Evolutionary conservation across 2,797 vertebrate species (phyloP), one percentile per base, ranked within the genome.

Genomic region (Glossophaga mutica): DNA sequence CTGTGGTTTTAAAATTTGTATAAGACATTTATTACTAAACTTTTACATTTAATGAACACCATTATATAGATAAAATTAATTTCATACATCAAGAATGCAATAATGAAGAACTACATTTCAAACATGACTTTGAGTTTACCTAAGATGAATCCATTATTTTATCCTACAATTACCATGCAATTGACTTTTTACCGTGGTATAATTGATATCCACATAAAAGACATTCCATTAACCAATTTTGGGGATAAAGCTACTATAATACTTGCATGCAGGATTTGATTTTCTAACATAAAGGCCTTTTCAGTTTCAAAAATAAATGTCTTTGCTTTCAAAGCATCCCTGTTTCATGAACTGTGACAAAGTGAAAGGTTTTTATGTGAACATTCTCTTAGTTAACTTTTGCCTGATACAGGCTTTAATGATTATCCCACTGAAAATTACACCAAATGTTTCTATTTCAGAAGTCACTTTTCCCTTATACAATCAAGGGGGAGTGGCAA

Each of bases 11-110:
- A 78, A 97, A 96, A 94, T 95, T 89, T 88, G 5, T 92, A 4
- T 89, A 94, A 95, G 62, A 39, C 19, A 94, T 96, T 96, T 39
- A 94, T 97, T 96, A 94, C 18, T 84, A 92, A 98, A 96, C 42
- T 7, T 97, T 96, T 96, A 93, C 19, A 81, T 94, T 76, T 96
- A 97, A 97, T 96, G 91, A 98, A 97, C 94, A 94, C 34, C 2
- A 95, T 95, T 97, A 96, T 74, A 97, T 48, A 97, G 62, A 96
- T 95, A 97, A 97, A 98, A 97, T 92, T 94, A 97, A 97, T 98
- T 97, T 98, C 68, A 94, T 96, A 96, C 34, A 96, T 97, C 95
- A 97, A 97, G 68, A 21, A 67, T 97, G 9, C 73, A 96, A 92
- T 97, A 98, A 98, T 90, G 6, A 97, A 93, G 59, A 68, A 32